These are phyloP conservation scores for Hyperoplus lanceolatus DNA, from an alignment of 2,797 vertebrate genomes.

Conservation along the genomic window DNA sequence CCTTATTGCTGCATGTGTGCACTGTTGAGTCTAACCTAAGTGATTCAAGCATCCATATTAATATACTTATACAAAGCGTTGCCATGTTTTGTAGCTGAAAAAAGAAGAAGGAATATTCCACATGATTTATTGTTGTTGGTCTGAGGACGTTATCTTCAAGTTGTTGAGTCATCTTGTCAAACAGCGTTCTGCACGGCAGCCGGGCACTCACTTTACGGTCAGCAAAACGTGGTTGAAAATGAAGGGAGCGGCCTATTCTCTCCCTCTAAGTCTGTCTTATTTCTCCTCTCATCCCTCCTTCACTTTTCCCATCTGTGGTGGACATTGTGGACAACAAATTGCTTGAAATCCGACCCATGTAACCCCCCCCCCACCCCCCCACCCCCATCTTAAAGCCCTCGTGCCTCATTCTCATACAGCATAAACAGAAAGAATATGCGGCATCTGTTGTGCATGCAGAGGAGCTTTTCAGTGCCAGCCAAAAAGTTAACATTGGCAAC, in stretches of 20 bases:
- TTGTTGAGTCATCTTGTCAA: slow-evolving; percentile 66
- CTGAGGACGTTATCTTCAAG: slow-evolving; percentile 48
- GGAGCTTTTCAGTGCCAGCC: slow-evolving; percentile 37
- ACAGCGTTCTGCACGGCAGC: slow-evolving; percentile 35
- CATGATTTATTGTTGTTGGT: slow-evolving; percentile 49
- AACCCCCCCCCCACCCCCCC: slow-evolving; percentile 48
- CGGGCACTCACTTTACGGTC: slow-evolving; percentile 58
- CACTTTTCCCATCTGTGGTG: slow-evolving; percentile 25
- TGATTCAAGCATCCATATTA: slow-evolving; percentile 54
- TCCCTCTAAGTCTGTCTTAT: slow-evolving; percentile 19
- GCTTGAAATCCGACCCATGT: slow-evolving; percentile 61
- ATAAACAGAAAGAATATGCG: slow-evolving; percentile 60
- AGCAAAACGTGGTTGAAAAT: slow-evolving; percentile 23
- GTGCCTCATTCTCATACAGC: slow-evolving; percentile 36
- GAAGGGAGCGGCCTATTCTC: slow-evolving; percentile 14
- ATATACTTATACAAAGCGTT: slow-evolving; percentile 51
- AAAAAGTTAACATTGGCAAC: slow-evolving; percentile 57
- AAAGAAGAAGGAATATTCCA: slow-evolving; percentile 17
- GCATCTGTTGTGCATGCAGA: slow-evolving; percentile 55
- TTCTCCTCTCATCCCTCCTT: neutral
- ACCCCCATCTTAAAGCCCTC: slow-evolving; percentile 41
- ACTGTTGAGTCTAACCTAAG: slow-evolving; percentile 32
- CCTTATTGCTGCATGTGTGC: slow-evolving; percentile 12
- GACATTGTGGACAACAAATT: slow-evolving; percentile 39
- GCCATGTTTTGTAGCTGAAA: slow-evolving; percentile 26